Evolutionary conservation across 1,140 invertebrate species (phyloP).

Genomic region (Apis laboriosa): DNA sequence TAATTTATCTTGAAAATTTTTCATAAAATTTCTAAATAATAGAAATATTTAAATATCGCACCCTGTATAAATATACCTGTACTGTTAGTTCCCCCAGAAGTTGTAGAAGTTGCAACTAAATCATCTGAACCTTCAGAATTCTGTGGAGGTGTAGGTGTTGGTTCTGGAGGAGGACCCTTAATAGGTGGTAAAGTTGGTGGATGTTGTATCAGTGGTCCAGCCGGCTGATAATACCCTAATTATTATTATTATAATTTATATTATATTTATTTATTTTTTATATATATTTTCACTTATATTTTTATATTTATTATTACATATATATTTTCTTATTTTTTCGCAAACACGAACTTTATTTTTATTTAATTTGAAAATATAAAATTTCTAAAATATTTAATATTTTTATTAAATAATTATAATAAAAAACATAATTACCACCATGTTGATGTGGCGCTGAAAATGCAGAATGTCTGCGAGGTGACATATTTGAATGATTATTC

Average conservation of each 20-base stretch:
- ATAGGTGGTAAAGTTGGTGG: conserved; percentile 82
- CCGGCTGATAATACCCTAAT: conserved; percentile 92
- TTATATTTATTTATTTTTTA: neutral
- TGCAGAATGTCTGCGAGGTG: conserved; percentile 78
- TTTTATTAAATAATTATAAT: neutral
- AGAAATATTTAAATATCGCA: too few species aligned
- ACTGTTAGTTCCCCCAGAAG: conserved; percentile 79
- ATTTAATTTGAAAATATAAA: neutral
- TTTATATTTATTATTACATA: neutral
- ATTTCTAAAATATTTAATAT: neutral
- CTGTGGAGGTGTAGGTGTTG: conserved; percentile 81
- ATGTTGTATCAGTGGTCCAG: conserved; percentile 90
- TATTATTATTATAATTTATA: conserved; percentile 34
- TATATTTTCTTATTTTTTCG: neutral
- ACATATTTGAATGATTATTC: conserved; percentile 80
- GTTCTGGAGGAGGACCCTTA: conserved; percentile 79
- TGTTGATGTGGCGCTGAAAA: conserved; percentile 80
- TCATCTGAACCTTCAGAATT: conserved; percentile 80
- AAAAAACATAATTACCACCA: conserved; percentile 67
- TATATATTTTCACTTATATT: neutral
- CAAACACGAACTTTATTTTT: neutral
- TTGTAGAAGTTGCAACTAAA: conserved; percentile 76
- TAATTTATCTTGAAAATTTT: too few species aligned
- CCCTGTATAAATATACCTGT: conserved; percentile 62
- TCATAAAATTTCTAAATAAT: too few species aligned